Conservation (phyloP, 2,113 vertebrate genomes). For the Takifugu bimaculatus region DNA sequence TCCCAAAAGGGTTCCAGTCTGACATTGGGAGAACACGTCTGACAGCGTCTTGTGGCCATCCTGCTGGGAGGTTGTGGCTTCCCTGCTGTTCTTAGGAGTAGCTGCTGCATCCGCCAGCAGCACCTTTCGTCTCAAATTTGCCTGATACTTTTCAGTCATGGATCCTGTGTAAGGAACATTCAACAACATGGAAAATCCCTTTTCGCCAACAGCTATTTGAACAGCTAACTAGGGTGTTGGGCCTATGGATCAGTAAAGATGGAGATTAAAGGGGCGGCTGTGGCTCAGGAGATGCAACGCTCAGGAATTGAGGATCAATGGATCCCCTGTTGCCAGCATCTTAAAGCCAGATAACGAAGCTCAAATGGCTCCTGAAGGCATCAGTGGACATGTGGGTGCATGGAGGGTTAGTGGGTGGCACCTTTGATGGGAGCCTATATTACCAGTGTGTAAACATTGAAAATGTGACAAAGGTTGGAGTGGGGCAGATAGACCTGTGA, state of each 20-base stretch:
- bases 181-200: not conserved
- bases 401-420: not conserved
- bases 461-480: too few relatives aligned
- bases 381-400: not conserved
- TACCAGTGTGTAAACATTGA: not conserved
- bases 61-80: slow-evolving; percentile 13
- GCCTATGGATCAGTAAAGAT: slow-evolving; percentile 6
- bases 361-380: not conserved
- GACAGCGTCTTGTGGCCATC: slow-evolving; percentile 25
- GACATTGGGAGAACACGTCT: slow-evolving; percentile 36
- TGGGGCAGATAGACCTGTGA: too few relatives aligned
- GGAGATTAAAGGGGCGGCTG: too few relatives aligned
- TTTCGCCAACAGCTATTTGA: not conserved
- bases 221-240: not conserved
- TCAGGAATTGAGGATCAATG: not conserved
- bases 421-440: not conserved
- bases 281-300: too few relatives aligned
- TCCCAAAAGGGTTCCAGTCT: slow-evolving; percentile 48
- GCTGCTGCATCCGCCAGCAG: slow-evolving; percentile 13
- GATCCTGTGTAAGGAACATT: not conserved
- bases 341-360: not conserved
- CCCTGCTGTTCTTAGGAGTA: slow-evolving; percentile 17
- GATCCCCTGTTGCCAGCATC: not conserved
- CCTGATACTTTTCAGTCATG: not conserved
- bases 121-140: slow-evolving; percentile 7